A percentile compares a stretch with the other conserved stretches of the same genome.
Conservation (phyloP, 2,888 invertebrate genomes). For the Spodoptera picta region DNA sequence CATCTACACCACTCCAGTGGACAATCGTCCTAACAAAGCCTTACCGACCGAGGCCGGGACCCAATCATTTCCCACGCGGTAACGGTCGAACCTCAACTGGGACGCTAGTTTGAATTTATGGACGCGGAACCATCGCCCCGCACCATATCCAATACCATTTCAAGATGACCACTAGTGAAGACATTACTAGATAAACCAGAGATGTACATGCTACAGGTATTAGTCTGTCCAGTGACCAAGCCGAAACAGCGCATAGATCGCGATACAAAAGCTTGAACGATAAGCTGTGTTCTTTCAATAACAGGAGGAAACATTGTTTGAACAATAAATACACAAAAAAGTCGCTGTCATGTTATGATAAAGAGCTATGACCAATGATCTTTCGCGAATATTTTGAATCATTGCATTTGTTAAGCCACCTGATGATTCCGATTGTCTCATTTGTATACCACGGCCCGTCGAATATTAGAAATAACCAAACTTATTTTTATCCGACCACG, state of each 20-base stretch:
- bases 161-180: constrained; percentile 63
- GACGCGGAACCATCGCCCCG: constrained; percentile 74
- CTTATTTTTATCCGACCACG: constrained; percentile 59
- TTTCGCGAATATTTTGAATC: constrained; percentile 62
- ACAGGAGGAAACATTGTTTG: constrained; percentile 85
- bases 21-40: constrained; percentile 88
- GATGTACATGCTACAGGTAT: constrained; percentile 73
- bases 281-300: constrained; percentile 84
- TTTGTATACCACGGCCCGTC: constrained; percentile 55
- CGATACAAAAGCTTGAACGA: constrained; percentile 87
- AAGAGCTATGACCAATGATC: constrained; percentile 65
- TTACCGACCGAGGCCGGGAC: constrained; percentile 76
- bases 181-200: constrained; percentile 68
- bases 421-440: constrained; percentile 53
- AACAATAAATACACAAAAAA: constrained; percentile 75
- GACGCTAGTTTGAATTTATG: constrained; percentile 84
- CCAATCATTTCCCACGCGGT: constrained; percentile 88
- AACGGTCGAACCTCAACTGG: constrained; percentile 83
- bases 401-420: constrained; percentile 47
- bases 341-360: constrained; percentile 73
- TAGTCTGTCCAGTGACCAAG: constrained; percentile 61
- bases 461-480: constrained; percentile 60
- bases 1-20: constrained; percentile 86
- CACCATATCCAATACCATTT: constrained; percentile 75
- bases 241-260: constrained; percentile 78